Percentiles rank a stretch among this genome's conserved stretches.
Conservation (phyloP, 1,140 invertebrate genomes). For the Drosophila tsacasi region DNA sequence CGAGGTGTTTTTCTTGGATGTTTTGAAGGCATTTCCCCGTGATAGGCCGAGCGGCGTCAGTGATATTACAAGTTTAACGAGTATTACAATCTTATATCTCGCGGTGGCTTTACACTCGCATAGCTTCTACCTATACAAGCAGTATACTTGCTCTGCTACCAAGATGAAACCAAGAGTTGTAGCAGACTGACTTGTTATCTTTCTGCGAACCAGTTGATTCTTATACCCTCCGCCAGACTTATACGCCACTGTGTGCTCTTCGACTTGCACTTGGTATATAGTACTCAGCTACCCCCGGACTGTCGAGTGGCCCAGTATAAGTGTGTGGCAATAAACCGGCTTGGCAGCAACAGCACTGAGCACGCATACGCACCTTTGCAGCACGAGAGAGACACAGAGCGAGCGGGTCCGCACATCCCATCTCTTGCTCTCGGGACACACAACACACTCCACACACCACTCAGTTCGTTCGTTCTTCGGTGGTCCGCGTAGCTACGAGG, state of each 20-base stretch:
- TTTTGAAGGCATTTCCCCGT: too few species aligned
- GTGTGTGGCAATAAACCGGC: constrained; percentile 24
- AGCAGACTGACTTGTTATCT: not conserved
- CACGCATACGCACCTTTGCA: constrained; percentile 16
- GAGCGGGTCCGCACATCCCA: not conserved
- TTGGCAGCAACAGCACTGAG: constrained; percentile 10
- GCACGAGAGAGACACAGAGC: not conserved
- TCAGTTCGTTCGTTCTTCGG: constrained; percentile 30
- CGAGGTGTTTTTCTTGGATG: too few species aligned
- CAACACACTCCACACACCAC: not conserved
- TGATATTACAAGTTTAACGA: too few species aligned
- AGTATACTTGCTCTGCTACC: not conserved
- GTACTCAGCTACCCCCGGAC: constrained; percentile 10
- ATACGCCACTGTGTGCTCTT: not conserved
- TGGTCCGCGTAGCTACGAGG: constrained; percentile 39
- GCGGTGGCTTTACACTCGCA: not conserved
- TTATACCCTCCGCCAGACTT: not conserved
- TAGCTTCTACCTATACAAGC: not conserved
- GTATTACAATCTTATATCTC: not conserved
- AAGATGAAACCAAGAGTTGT: not conserved
- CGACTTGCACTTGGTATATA: not conserved
- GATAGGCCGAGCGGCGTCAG: too few species aligned
- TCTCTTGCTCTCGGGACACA: not conserved
- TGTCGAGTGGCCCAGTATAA: constrained; percentile 23
- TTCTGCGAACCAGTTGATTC: not conserved